Evolutionary conservation across 2,113 vertebrate genomes (phyloP), one percentile per base, ranked within the genome.

Genomic region (Lycaon pictus): DNA sequence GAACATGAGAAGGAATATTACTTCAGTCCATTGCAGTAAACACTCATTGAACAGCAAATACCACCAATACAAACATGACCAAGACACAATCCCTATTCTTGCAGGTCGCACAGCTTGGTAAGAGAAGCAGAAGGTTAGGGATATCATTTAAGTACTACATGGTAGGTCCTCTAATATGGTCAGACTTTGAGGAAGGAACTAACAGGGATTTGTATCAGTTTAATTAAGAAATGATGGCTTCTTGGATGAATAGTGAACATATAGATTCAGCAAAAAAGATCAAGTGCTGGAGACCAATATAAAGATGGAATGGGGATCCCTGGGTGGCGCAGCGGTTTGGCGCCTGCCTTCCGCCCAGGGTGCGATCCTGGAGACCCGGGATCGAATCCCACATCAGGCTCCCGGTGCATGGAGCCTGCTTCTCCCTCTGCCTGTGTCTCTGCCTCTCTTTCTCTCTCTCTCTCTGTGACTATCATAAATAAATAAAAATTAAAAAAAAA

Each of bases 191-290:
- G 29, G 20, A 79, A 88, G n/a, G 13, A 17, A 53, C 35, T 35
- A 90, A 84, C 35, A 92, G 10, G 2, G 88, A 91, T 94, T 94
- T 65, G 65, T 4, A 72, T 48, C 76, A 71, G 88, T 84, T 93
- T 32, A 58, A 20, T 62, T 58, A 60, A 80, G 63, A 90, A 88
- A 22, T 56, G n/a, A 63, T 81, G 29, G 43, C 55, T 93, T 79
- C 37, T 72, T 94, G 87, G 48, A 84, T 83, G 23, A 93, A 43
- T 20, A 85, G n/a, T 82, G 32, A 90, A 71, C 17, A 12, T 53
- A 56, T 16, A 72, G 67, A 55, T 35, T 82, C n/a, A 93, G 32
- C 29, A 76, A 72, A 95, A 95, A 63, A 56, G 16, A 65, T 76
- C 55, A 96, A 51, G 43, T 72, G 11, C 60, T 83, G 17, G n/a